Evolutionary conservation across 2,888 invertebrate species (phyloP).

Genomic region (Chalcis sispes): DNA sequence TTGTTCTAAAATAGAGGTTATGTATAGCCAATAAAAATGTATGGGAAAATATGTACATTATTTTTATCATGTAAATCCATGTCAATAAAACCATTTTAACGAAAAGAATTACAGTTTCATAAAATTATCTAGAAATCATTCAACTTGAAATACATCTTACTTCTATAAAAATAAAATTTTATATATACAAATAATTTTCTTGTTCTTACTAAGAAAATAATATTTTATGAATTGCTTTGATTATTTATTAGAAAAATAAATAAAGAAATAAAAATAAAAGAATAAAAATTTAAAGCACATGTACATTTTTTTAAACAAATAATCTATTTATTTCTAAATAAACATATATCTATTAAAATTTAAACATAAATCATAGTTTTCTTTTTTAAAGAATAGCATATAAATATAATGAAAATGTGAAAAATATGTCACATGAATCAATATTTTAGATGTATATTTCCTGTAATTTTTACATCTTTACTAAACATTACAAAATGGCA

Average conservation of each 20-base stretch:
- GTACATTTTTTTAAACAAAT: conserved; percentile 7
- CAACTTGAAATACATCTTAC: background rate
- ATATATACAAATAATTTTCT: background rate
- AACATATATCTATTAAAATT: conserved; percentile 40
- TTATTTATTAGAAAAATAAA: too few species aligned
- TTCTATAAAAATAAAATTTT: background rate
- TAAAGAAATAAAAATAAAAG: background rate
- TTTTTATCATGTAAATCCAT: background rate
- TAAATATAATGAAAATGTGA: conserved; percentile 38
- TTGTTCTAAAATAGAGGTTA: conserved; percentile 13
- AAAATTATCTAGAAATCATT: too few species aligned
- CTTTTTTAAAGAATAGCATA: conserved; percentile 26
- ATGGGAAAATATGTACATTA: background rate
- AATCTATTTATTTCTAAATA: conserved; percentile 48
- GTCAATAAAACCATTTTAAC: too few species aligned
- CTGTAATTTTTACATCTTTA: conserved; percentile 43
- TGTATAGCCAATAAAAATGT: background rate
- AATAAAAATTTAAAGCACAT: background rate
- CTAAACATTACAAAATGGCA: conserved; percentile 68
- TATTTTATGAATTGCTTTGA: background rate
- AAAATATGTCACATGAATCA: conserved; percentile 38
- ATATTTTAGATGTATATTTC: conserved; percentile 49
- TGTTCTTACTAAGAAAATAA: too few species aligned
- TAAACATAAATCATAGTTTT: conserved; percentile 29
- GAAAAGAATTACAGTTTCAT: too few species aligned